Percentiles rank a stretch among this genome's conserved stretches.
Conservation (phyloP, 2,113 vertebrate species). For the Peromyscus maniculatus region DNA sequence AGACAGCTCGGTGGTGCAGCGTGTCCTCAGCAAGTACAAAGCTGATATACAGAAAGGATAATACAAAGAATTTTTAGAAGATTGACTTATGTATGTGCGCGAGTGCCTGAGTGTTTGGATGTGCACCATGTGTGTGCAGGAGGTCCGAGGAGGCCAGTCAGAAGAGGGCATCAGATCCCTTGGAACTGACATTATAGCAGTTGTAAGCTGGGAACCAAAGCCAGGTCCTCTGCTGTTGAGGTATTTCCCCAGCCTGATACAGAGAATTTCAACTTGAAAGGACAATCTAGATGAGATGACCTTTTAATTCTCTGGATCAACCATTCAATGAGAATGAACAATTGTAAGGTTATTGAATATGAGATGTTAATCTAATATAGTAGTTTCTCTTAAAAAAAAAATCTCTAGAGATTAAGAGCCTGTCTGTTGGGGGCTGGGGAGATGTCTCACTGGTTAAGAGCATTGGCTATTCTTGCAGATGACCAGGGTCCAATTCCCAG, state of each 20-base stretch:
- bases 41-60: not conserved
- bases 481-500: not conserved
- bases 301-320: not conserved
- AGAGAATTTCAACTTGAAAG: constrained; percentile 5
- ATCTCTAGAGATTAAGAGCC: not conserved
- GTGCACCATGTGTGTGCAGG: not conserved
- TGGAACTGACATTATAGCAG: not conserved
- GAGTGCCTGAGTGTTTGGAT: not conserved
- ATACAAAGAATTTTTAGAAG: not conserved
- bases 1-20: not conserved
- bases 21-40: not conserved
- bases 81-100: not conserved
- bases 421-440: not conserved
- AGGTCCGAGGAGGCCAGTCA: not conserved
- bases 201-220: not conserved
- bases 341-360: not conserved
- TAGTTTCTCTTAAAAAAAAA: not conserved
- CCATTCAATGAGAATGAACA: constrained; percentile 37
- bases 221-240: not conserved
- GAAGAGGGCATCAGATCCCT: not conserved
- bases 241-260: not conserved
- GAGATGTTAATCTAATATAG: constrained; percentile 3
- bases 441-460: not conserved
- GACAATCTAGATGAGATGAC: not conserved
- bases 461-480: not conserved